Percentiles rank a stretch among this genome's conserved stretches.
phyloP scores from a whole-genome alignment of 2,797 vertebrate species.

The Oreochromis mossambicus region DNA sequence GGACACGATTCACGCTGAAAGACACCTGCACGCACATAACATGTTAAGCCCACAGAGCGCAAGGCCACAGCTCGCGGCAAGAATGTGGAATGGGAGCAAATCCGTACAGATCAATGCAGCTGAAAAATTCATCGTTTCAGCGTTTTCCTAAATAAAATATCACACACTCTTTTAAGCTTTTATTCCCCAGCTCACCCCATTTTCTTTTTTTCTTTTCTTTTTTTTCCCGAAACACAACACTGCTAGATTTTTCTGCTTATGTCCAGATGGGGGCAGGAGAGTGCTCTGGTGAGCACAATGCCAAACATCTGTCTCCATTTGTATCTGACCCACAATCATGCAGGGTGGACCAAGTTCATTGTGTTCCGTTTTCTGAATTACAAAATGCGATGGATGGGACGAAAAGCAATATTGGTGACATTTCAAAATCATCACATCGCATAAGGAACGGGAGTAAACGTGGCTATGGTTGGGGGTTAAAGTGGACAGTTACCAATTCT shows the following conservation, averaged over 20 bases:
- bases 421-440: background rate
- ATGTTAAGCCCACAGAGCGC: background rate
- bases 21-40: background rate
- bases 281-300: slow-evolving; percentile 44
- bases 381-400: background rate
- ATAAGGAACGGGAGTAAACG: background rate
- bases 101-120: background rate
- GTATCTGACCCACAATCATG: slow-evolving; percentile 46
- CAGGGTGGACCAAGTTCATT: slow-evolving; percentile 45
- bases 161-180: background rate
- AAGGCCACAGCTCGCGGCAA: background rate
- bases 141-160: background rate
- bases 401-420: background rate
- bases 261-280: slow-evolving; percentile 73
- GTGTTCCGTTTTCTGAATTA: slow-evolving; percentile 6
- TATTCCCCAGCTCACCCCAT: background rate
- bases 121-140: background rate
- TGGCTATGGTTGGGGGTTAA: background rate
- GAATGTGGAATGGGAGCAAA: background rate
- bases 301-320: slow-evolving; percentile 48
- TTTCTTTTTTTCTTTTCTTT: background rate
- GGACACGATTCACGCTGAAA: slow-evolving; percentile 1
- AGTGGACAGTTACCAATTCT: background rate
- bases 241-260: slow-evolving; percentile 31
- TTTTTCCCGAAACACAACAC: background rate